Base-by-base conservation (phyloP, 2,113 vertebrate species). In the Zosterops pallidus region DNA sequence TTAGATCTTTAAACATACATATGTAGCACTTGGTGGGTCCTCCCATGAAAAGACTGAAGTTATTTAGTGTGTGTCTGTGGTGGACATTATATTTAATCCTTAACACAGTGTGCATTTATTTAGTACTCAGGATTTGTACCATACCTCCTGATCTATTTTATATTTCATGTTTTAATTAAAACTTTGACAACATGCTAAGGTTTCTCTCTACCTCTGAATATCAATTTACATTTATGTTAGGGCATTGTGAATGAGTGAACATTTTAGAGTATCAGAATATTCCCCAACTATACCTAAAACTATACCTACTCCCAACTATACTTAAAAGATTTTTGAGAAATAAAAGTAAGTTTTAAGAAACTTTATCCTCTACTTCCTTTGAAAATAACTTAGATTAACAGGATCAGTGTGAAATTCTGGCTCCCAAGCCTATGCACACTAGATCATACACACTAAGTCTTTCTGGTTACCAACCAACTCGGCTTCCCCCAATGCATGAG, bases 81-180 rank as follows among this genome's bases (percentile, higher is more conserved):
- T 55, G 22, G 12, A 94, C 56, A 80, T 39, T 52, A 57, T 50
- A 88, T 91, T 92, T 96, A 93, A 94, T 81, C 49, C 68, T 81
- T 94, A 95, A 64, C 12, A 65, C 2, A 14, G 12, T 6, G 7
- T 59, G 4, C 1, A 9, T 53, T 50, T 49, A 81, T 9, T 65
- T 6, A 10, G 8, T 37, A 64, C 9, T 78, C n/a, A 50, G 47
- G 17, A 59, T 59, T 89, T 75, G 12, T 78, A 63, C 6, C 25
- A 37, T 39, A 69, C 3, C 16, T 55, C 33, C 16, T 37, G 14
- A 67, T 42, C 14, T 47, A 16, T 26, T 83, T 75, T 29, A 53
- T 9, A 22, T 64, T 85, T 91, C 17, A 42, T 35, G 5, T 31
- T 83, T 50, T 44, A 79, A 60, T 68, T 49, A 83, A 80, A 76